These are phyloP conservation scores for Idaea straminata DNA, from an alignment of 2,888 invertebrate genomes.

Conservation along the genomic window DNA sequence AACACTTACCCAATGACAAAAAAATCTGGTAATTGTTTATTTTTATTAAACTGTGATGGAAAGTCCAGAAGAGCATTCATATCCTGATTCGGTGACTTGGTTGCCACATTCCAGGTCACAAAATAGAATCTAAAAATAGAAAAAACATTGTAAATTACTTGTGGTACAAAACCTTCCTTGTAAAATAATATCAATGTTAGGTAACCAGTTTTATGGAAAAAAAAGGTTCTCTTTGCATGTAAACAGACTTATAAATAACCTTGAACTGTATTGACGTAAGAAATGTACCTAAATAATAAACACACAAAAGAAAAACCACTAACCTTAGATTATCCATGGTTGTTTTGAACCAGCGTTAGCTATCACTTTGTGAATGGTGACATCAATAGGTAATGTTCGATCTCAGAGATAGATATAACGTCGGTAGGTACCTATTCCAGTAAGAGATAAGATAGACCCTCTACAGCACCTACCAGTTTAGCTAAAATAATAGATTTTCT, in stretches of 20 bases:
- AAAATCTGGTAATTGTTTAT: constrained; percentile 87
- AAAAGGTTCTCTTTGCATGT: constrained; percentile 11
- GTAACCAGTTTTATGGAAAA: constrained; percentile 4
- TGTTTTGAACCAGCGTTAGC: constrained; percentile 15
- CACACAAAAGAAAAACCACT: constrained; percentile 13
- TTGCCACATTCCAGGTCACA: constrained; percentile 95
- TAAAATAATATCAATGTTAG: constrained; percentile 9
- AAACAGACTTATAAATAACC: constrained; percentile 33
- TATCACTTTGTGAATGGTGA: constrained; percentile 2
- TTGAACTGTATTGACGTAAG: constrained; percentile 46
- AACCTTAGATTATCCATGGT: constrained; percentile 60
- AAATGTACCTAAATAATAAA: constrained; percentile 8
- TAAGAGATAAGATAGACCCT: constrained; percentile 42
- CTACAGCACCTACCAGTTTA: neutral
- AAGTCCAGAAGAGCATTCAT: constrained; percentile 86
- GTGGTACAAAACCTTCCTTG: constrained; percentile 11
- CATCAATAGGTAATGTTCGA: constrained; percentile 18
- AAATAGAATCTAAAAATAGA: constrained; percentile 84
- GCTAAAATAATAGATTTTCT: constrained; percentile 3
- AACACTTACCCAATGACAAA: constrained; percentile 88
- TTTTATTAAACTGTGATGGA: constrained; percentile 80
- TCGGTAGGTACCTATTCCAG: constrained; percentile 20
- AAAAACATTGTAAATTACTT: constrained; percentile 8
- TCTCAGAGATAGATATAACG: constrained; percentile 23
- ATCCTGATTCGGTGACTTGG: constrained; percentile 86